Evolutionary conservation across 2,113 vertebrate genomes (phyloP).

Genomic region (Reinhardtius hippoglossoides): DNA sequence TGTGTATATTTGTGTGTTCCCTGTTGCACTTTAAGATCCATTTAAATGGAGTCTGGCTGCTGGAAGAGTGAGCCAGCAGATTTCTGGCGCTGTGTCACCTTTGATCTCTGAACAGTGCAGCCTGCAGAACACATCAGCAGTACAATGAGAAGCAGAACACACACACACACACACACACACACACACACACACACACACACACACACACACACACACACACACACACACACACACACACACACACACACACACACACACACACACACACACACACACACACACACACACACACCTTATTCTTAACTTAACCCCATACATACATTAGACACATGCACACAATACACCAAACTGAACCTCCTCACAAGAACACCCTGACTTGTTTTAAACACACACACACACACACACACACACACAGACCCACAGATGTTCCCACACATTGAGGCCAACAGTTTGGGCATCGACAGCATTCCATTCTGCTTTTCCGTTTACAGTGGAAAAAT

Average conservation of each 20-base stretch:
- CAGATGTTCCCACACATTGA: slow-evolving; percentile 67
- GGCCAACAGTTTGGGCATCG: slow-evolving; percentile 63
- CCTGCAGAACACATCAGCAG: slow-evolving; percentile 58
- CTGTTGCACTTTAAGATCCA: slow-evolving; percentile 49
- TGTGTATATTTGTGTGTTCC: background rate
- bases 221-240: slow-evolving; percentile 18
- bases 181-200: slow-evolving; percentile 5
- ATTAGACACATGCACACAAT: slow-evolving; percentile 1
- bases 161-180: slow-evolving; percentile 9
- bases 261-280: slow-evolving; percentile 18
- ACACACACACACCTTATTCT: slow-evolving; percentile 12
- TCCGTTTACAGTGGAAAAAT: slow-evolving; percentile 76
- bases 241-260: slow-evolving; percentile 8
- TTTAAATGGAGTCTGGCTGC: slow-evolving; percentile 49
- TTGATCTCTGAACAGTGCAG: slow-evolving; percentile 49
- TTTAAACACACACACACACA: background rate
- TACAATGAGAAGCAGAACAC: slow-evolving; percentile 51
- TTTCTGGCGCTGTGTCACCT: slow-evolving; percentile 53
- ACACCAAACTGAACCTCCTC: slow-evolving; percentile 24
- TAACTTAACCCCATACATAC: slow-evolving; percentile 5
- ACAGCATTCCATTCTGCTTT: slow-evolving; percentile 72
- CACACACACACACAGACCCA: slow-evolving; percentile 30
- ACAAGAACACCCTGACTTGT: slow-evolving; percentile 13
- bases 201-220: slow-evolving; percentile 23
- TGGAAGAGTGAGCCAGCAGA: slow-evolving; percentile 56